Conservation (phyloP, 2,888 invertebrate genomes). For the Ommatoiulus sabulosus region DNA sequence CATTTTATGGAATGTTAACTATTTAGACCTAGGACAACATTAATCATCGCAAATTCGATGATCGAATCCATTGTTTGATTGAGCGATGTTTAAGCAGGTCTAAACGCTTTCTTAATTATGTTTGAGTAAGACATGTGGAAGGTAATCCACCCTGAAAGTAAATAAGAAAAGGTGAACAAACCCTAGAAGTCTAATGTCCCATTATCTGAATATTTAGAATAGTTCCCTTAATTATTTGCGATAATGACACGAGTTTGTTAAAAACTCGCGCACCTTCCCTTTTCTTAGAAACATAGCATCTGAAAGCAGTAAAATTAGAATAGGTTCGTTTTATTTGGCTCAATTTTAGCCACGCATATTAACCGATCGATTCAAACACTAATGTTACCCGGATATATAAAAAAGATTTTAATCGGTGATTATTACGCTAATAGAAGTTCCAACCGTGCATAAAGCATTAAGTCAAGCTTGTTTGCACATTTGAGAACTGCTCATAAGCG, state of each 20-base stretch:
- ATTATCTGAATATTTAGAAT: slow-evolving; percentile 28
- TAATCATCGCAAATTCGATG: not conserved
- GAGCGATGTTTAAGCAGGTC: not conserved
- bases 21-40: not conserved
- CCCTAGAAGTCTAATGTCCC: not conserved
- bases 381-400: no score
- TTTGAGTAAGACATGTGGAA: not conserved
- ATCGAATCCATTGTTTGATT: not conserved
- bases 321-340: no score
- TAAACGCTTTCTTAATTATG: slow-evolving; percentile 28
- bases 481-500: not conserved
- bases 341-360: no score
- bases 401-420: no score
- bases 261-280: not conserved
- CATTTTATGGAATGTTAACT: not conserved
- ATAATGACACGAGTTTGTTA: not conserved
- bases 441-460: not conserved
- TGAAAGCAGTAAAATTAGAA: not conserved
- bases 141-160: not conserved
- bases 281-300: not conserved
- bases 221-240: not conserved
- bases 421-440: not conserved
- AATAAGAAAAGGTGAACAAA: not conserved
- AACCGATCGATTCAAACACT: no score
- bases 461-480: not conserved